A percentile compares a stretch with the other conserved stretches of the same genome.
phyloP scores from a whole-genome alignment of 2,888 invertebrate species.

The Pterostichus madidus region DNA sequence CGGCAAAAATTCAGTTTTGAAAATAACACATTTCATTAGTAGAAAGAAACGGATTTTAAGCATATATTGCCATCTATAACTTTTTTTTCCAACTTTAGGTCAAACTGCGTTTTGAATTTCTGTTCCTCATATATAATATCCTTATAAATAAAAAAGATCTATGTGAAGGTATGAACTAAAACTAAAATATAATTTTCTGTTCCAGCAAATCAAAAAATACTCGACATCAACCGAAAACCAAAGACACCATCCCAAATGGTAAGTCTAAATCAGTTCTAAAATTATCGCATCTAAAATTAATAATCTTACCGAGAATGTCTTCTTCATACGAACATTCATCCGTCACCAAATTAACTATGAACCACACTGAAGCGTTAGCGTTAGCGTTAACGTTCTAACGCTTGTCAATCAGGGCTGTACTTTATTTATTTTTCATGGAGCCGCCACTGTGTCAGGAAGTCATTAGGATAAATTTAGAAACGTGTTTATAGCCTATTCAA shows the following conservation, averaged over 20 bases:
- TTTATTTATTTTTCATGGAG: conserved; percentile 53
- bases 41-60: no score
- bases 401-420: conserved; percentile 61
- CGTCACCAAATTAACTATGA: conserved; percentile 58
- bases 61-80: no score
- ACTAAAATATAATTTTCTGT: conserved; percentile 71
- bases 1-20: no score
- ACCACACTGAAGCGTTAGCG: neutral
- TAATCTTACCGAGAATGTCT: conserved; percentile 8
- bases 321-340: conserved; percentile 50
- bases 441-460: conserved; percentile 53
- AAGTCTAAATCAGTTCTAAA: conserved; percentile 76
- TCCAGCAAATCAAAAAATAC: conserved; percentile 82
- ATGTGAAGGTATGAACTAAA: neutral
- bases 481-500: conserved; percentile 39
- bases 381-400: neutral
- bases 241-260: conserved; percentile 96
- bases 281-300: conserved; percentile 40
- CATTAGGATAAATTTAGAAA: conserved; percentile 56
- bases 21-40: no score
- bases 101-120: no score
- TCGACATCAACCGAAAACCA: conserved; percentile 84
- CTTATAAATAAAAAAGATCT: no score
- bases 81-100: no score
- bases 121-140: no score